Evolutionary conservation across 2,797 vertebrate genomes (phyloP), one percentile per base, ranked within the genome.

Genomic region (Myripristis murdjan): DNA sequence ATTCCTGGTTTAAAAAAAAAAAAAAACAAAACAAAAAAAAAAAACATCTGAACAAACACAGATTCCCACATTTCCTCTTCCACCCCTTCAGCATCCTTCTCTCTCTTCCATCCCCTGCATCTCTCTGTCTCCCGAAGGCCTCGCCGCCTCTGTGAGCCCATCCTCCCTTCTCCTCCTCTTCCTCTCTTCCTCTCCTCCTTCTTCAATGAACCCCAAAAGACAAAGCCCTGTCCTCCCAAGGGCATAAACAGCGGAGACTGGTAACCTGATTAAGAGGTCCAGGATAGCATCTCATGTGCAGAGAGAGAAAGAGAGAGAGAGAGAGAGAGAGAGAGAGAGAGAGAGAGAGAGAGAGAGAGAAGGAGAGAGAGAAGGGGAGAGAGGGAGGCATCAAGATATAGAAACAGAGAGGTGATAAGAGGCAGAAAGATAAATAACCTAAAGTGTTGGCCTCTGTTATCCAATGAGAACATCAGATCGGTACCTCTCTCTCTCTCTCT

Each of bases 191-290:
- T 85, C 73, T n/a, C n/a, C n/a, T n/a, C n/a, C n/a, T n/a, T n/a
- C n/a, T n/a, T 91, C 89, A 91, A 91, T 89, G 84, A 78, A 77
- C 85, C 84, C 83, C 87, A 88, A 86, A 88, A 91, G 83, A 86
- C 88, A 86, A 69, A 71, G 75, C 62, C 80, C 67, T 16, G 37
- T 77, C 82, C 76, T 89, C 89, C 83, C 65, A 37, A 71, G 78
- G 88, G 84, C 86, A 79, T 80, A 79, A 85, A 90, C 73, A 84
- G 77, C 67, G 82, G 75, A 43, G 62, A 86, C 83, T 88, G 76
- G 81, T 91, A 87, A 88, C 80, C 77, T 86, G 87, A 92, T 92
- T 90, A 90, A 89, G 86, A 81, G 72, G 61, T 88, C 65, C 35
- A 43, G 77, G 92, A 94, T 91, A 87, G 73, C 73, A 91, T 91